A percentile compares a stretch with the other conserved stretches of the same genome.
These are phyloP conservation scores for Typhlomys cinereus DNA, from an alignment of 2,113 vertebrate species.

Conservation along the genomic window DNA sequence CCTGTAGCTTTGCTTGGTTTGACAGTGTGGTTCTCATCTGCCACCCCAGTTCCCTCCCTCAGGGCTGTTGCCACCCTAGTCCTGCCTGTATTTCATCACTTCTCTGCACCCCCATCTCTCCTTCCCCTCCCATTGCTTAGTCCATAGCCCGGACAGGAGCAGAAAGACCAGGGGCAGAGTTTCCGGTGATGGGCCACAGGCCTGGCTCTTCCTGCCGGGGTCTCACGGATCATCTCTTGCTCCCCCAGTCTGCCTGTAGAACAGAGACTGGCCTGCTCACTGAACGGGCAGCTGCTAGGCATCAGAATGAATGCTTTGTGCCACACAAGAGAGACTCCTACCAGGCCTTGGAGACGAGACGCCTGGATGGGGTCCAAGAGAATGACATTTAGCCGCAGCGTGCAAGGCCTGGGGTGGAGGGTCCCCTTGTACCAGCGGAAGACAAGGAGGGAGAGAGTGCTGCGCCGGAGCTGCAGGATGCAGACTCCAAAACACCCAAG, in stretches of 20 bases:
- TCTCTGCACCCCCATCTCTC: background rate
- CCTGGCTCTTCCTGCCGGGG: background rate
- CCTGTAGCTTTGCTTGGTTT: background rate
- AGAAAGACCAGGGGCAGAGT: background rate
- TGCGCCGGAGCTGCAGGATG: too few species aligned
- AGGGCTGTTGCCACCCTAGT: background rate
- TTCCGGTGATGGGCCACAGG: background rate
- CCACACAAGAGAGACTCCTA: background rate
- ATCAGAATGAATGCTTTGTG: constrained; percentile 48
- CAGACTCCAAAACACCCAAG: too few species aligned
- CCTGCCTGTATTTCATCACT: background rate
- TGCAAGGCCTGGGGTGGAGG: constrained; percentile 29
- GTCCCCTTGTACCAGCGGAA: background rate
- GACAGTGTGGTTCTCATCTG: background rate
- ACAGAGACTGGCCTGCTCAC: constrained; percentile 25
- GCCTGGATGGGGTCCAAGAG: constrained; percentile 47
- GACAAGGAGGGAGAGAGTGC: background rate
- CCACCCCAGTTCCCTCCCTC: background rate
- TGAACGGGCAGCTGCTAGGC: background rate
- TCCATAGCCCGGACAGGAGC: background rate
- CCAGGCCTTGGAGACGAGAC: background rate
- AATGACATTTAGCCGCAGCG: constrained; percentile 60
- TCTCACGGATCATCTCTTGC: too few species aligned
- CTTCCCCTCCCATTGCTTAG: background rate
- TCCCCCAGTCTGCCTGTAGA: background rate